Evolutionary conservation across 2,888 invertebrate genomes (phyloP), one percentile per base, ranked within the genome.

Genomic region (Cephalotes varians): DNA sequence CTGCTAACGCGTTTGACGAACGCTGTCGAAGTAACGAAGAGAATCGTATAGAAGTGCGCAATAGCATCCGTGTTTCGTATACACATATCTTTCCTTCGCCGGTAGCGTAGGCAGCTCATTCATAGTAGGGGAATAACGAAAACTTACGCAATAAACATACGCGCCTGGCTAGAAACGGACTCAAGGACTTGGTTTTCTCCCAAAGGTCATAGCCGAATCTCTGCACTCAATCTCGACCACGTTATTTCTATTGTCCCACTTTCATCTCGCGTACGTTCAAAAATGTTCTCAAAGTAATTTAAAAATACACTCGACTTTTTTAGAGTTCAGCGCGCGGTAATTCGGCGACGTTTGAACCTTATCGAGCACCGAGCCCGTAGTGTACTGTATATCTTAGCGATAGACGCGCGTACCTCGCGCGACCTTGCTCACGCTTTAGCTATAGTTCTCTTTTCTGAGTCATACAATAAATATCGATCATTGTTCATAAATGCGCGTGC

Each of bases 391-490:
- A 87, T 80, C 84, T 85, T 87, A 86, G 76, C 85, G 83, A 86
- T 85, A 85, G 82, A 83, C 81, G 83, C 73, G 82, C 76, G 54
- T 83, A 58, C 69, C 84, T 72, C 87, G 47, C 74, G 71, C 84
- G 88, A 86, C 90, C 90, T 91, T 91, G 89, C 74, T 86, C 80
- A 71, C 34, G 44, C 81, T 82, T 73, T 82, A 87, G 83, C 90
- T 90, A 88, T 87, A 89, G 85, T 83, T 60, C 84, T 81, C 62
- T 85, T 85, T 37, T 71, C 81, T 91, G 92, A 92, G 87, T 92
- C 91, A 92, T 80, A 87, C 85, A 86, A 90, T 86, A 90, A 90
- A 91, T 92, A 93, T 93, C 92, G 92, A 93, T 93, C 91, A 90
- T 91, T 92, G 88, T 86, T 85, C 85, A 86, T 86, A 88, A 90